phyloP scores from a whole-genome alignment of 1,140 invertebrate genomes.

The Pararge aegeria region DNA sequence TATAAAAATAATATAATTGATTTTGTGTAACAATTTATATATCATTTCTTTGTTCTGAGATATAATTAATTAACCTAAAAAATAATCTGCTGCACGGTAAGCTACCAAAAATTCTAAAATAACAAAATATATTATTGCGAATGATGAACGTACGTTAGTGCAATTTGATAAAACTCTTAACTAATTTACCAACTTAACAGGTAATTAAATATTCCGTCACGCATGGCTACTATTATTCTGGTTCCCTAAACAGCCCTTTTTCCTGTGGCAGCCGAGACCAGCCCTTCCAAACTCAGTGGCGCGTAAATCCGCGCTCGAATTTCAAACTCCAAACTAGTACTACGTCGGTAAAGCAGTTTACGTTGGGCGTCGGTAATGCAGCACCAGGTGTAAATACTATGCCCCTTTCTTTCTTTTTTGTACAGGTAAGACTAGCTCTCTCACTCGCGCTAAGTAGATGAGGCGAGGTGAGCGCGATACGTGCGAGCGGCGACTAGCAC shows the following conservation, averaged over 20 bases:
- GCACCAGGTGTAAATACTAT: conserved; percentile 43
- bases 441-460: conserved; percentile 57
- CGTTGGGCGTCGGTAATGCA: conserved; percentile 42
- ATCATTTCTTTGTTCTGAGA: too few relatives aligned
- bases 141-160: too few relatives aligned
- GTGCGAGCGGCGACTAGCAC: conserved; percentile 5
- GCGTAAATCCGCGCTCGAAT: conserved; percentile 64
- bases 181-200: not conserved
- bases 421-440: conserved; percentile 50
- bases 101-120: too few relatives aligned
- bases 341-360: conserved; percentile 35
- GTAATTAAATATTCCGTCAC: conserved; percentile 18
- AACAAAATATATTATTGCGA: too few relatives aligned
- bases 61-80: too few relatives aligned
- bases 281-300: conserved; percentile 45
- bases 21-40: too few relatives aligned
- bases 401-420: conserved; percentile 52
- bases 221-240: conserved; percentile 22
- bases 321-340: conserved; percentile 53
- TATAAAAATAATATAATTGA: too few relatives aligned
- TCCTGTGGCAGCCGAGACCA: conserved; percentile 36
- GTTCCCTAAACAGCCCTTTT: conserved; percentile 40
- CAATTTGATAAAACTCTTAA: too few relatives aligned
- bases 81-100: too few relatives aligned
- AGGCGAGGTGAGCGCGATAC: conserved; percentile 48